phyloP scores from a whole-genome alignment of 2,797 vertebrate species.

The Oryzias sinensis region DNA sequence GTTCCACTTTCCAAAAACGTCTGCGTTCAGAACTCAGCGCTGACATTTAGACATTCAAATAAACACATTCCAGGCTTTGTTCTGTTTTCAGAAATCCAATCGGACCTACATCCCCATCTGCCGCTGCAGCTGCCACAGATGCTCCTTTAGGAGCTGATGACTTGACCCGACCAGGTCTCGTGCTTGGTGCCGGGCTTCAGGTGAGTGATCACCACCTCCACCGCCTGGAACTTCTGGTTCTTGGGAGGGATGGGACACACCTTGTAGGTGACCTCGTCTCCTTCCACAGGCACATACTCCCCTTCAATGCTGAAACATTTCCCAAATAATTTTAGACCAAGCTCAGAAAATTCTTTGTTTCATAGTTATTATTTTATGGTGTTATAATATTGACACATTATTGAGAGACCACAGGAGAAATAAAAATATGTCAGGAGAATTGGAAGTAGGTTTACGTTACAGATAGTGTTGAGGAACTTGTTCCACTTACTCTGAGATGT shows the following conservation, averaged over 20 bases:
- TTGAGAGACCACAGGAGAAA: no score
- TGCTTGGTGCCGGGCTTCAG: slow-evolving; percentile 92
- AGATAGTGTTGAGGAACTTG: background rate
- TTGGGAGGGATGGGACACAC: slow-evolving; percentile 96
- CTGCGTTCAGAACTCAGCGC: no score
- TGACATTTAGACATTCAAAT: slow-evolving; percentile 37
- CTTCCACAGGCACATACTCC: slow-evolving; percentile 95
- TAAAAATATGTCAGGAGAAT: background rate
- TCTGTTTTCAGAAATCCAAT: background rate
- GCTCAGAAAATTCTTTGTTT: background rate
- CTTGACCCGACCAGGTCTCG: slow-evolving; percentile 97
- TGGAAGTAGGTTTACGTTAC: background rate
- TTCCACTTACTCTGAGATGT: slow-evolving; percentile 93
- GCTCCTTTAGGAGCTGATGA: slow-evolving; percentile 87
- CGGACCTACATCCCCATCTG: slow-evolving; percentile 16
- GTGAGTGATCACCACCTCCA: slow-evolving; percentile 95
- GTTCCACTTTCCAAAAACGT: no score
- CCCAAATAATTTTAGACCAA: background rate
- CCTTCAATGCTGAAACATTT: slow-evolving; percentile 88
- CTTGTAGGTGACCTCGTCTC: slow-evolving; percentile 97
- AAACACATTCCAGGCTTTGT: slow-evolving; percentile 49
- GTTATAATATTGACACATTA: no score
- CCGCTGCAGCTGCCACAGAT: background rate
- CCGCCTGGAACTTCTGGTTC: slow-evolving; percentile 97
- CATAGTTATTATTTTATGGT: background rate